Evolutionary conservation across 1,140 invertebrate genomes (phyloP), one percentile per base, ranked within the genome.

Genomic region (Philotrypesis tridentata): DNA sequence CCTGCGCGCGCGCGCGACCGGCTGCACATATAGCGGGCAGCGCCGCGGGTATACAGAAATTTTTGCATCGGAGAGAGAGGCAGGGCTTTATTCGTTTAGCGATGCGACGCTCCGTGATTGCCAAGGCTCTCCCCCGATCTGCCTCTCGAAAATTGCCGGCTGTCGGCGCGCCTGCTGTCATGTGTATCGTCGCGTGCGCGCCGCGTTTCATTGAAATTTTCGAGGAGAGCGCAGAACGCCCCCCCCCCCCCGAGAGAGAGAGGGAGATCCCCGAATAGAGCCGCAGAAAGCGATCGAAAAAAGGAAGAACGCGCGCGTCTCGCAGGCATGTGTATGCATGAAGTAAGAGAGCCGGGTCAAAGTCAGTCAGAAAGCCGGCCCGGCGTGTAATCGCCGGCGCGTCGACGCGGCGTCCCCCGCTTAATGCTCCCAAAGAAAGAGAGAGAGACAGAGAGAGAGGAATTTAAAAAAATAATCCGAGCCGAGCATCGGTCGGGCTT

Each of bases 101-200:
- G n/a, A n/a, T n/a, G n/a, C n/a, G n/a, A n/a, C 33, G 33, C 75
- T 40, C 27, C 27, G n/a, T 48, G 23, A 77, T 77, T 77, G 40
- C 7, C 14, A n/a, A n/a, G n/a, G n/a, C n/a, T n/a, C n/a, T n/a
- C n/a, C n/a, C n/a, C n/a, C n/a, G n/a, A n/a, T n/a, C n/a, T n/a
- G n/a, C n/a, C n/a, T n/a, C 6, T 4, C 1, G 31, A 31, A 78
- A 78, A 78, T 78, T 48, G 68, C 25, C 29, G 48, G 23, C 31
- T 78, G 63, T 78, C 63, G 31, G 12, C 73, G 73, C 61, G n/a
- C 31, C n/a, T n/a, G n/a, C n/a, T n/a, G n/a, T n/a, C n/a, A n/a
- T n/a, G n/a, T n/a, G n/a, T n/a, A n/a, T n/a, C n/a, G 63, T 78
- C 63, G 31, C n/a, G 12, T 55, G 73, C 61, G n/a, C 31, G 43